Conservation (phyloP, 2,113 vertebrate genomes). For the Tringa solitaria region DNA sequence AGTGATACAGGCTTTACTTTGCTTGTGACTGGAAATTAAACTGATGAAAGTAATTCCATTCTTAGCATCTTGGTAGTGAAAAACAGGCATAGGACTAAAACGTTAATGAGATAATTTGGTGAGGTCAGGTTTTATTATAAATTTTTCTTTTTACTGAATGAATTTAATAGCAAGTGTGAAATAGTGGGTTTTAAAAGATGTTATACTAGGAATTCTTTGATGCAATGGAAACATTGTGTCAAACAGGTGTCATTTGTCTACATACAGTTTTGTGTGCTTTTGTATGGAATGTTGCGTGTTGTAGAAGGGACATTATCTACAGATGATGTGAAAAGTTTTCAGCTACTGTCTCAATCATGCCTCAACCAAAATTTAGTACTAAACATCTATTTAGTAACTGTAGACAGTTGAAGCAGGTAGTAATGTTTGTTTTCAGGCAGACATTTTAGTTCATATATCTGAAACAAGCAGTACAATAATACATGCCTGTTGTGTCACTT, state of each 20-base stretch:
- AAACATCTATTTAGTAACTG: not conserved
- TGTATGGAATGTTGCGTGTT: not conserved
- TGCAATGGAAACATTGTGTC: not conserved
- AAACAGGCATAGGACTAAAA: not conserved
- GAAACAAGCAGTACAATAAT: not conserved
- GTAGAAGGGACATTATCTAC: not conserved
- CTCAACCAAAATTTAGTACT: not conserved
- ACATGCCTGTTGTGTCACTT: accelerated
- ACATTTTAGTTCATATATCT: not conserved
- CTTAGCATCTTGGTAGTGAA: not conserved
- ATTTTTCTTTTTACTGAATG: not conserved
- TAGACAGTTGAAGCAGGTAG: not conserved
- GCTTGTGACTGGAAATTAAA: not conserved
- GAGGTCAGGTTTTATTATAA: not conserved
- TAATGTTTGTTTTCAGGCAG: not conserved
- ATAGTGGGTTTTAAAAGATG: not conserved
- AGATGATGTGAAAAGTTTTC: not conserved
- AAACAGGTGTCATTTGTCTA: not conserved
- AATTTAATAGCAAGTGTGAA: not conserved
- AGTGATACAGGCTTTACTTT: not conserved
- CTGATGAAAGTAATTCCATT: not conserved
- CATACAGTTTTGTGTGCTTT: not conserved
- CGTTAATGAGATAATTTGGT: accelerated
- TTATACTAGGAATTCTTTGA: not conserved
- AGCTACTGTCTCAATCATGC: not conserved